These are phyloP conservation scores for Oryzaephilus surinamensis DNA, from an alignment of 1,140 invertebrate genomes.

Conservation along the genomic window DNA sequence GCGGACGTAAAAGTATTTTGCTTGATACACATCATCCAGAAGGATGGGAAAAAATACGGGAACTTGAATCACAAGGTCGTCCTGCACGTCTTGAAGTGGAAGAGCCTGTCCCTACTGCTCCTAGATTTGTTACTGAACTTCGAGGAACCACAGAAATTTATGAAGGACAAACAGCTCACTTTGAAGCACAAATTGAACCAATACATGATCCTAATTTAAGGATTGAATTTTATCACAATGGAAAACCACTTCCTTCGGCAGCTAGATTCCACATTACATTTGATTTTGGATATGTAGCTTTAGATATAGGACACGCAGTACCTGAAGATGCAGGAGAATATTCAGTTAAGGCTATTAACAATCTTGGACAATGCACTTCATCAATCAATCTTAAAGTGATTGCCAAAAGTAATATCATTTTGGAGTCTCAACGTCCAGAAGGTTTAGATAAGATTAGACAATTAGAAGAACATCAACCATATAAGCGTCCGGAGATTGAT, in stretches of 20 bases:
- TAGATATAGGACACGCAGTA: constrained; percentile 82
- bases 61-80: constrained; percentile 73
- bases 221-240: constrained; percentile 87
- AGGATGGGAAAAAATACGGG: constrained; percentile 82
- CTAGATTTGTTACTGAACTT: constrained; percentile 72
- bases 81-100: constrained; percentile 68
- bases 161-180: constrained; percentile 80
- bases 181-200: constrained; percentile 85
- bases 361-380: constrained; percentile 74
- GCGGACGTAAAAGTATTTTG: constrained; percentile 70
- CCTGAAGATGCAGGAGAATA: constrained; percentile 93
- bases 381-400: constrained; percentile 71
- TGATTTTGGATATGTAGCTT: constrained; percentile 89
- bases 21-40: constrained; percentile 88
- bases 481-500: constrained; percentile 65
- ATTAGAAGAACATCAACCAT: constrained; percentile 73
- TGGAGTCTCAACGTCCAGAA: constrained; percentile 91
- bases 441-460: constrained; percentile 89
- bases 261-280: constrained; percentile 86
- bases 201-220: constrained; percentile 82
- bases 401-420: constrained; percentile 79
- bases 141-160: constrained; percentile 72
- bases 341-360: constrained; percentile 79
- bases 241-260: constrained; percentile 74
- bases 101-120: constrained; percentile 63